These are phyloP conservation scores for Trematomus loennbergii DNA, from an alignment of 2,113 vertebrate genomes.

Conservation along the genomic window DNA sequence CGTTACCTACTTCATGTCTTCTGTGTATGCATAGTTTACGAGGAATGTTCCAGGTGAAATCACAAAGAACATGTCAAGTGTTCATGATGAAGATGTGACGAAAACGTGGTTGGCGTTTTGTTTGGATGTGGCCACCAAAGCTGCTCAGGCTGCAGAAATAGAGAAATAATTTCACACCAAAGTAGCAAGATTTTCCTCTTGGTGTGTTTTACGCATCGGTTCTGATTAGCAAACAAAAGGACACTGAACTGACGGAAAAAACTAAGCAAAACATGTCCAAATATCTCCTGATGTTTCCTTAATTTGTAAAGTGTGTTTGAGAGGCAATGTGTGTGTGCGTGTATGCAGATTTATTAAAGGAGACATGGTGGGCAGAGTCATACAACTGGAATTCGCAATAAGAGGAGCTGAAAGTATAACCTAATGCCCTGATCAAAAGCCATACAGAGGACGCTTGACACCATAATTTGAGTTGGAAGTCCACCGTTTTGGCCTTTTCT, in stretches of 20 bases:
- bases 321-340: constrained; percentile 2
- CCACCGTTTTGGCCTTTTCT: constrained; percentile 32
- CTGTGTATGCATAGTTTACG: constrained; percentile 13
- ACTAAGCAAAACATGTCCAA: constrained; percentile 19
- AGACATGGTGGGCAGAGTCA: constrained; percentile 60
- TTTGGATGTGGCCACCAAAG: constrained; percentile 18
- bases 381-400: constrained; percentile 66
- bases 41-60: constrained; percentile 40
- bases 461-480: constrained; percentile 45
- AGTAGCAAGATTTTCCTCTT: constrained; percentile 8
- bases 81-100: neutral
- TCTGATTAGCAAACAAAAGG: constrained; percentile 33
- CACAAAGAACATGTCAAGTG: constrained; percentile 32
- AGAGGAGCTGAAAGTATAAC: constrained; percentile 40
- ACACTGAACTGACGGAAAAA: constrained; percentile 16
- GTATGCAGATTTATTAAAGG: constrained; percentile 58
- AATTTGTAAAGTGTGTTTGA: constrained; percentile 8
- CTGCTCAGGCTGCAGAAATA: neutral
- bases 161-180: neutral
- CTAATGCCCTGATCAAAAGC: constrained; percentile 64
- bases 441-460: constrained; percentile 60
- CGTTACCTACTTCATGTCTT: constrained; percentile 8
- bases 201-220: constrained; percentile 11
- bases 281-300: constrained; percentile 15
- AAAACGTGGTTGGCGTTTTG: constrained; percentile 1